Conservation (phyloP, 2,113 vertebrate species). For the Bubo blakistoni region DNA sequence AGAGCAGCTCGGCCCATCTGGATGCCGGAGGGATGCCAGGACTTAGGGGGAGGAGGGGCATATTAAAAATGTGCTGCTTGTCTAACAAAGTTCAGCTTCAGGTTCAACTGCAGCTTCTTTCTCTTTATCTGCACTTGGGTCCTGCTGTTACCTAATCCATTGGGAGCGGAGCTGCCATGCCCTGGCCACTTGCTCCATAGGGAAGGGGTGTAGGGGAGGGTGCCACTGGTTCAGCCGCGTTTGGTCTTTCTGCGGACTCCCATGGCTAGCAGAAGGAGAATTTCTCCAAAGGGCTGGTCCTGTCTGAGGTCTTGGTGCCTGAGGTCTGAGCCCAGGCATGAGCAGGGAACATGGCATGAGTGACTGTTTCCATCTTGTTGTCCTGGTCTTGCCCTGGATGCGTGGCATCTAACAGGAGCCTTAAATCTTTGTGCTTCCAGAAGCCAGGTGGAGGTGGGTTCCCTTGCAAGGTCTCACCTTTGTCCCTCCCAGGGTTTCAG, state of each 20-base stretch:
- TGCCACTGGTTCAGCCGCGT: neutral
- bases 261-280: neutral
- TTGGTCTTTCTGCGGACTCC: neutral
- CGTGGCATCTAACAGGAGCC: neutral
- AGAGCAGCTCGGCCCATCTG: fast-evolving
- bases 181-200: neutral
- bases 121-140: neutral
- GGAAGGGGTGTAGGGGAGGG: neutral
- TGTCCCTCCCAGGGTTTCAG: neutral
- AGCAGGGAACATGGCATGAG: fast-evolving
- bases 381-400: neutral
- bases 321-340: neutral
- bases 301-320: neutral
- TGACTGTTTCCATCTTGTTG: neutral
- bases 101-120: neutral
- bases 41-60: fast-evolving
- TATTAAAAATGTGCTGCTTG: neutral
- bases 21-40: neutral
- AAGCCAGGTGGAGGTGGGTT: neutral
- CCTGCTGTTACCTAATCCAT: neutral
- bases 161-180: neutral
- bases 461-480: neutral
- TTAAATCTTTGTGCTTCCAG: neutral
- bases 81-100: neutral
- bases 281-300: neutral